Evolutionary conservation across 2,797 vertebrate species (phyloP), one percentile per base, ranked within the genome.

Genomic region (Vireo griseus): DNA sequence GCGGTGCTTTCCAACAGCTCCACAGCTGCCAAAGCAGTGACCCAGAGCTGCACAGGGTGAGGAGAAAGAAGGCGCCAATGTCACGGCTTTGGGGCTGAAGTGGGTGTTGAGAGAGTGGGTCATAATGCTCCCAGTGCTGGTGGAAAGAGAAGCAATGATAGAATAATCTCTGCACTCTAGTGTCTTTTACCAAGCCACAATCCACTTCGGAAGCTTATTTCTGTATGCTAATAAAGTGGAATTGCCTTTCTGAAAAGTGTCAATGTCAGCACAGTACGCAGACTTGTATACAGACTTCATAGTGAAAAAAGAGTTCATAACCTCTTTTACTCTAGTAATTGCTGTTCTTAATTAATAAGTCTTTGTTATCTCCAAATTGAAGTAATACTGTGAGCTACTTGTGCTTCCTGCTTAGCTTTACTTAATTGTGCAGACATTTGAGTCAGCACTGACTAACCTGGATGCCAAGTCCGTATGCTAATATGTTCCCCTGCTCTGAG

Each of bases 321-420:
- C 52, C 62, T 90, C 39, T 84, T 86, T 78, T 59, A 59, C n/a
- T 78, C 13, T 42, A 62, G n/a, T 91, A 88, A 78, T 92, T 25
- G 1, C 71, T 67, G n/a, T 58, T 90, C 88, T 94, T 98, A 96
- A 96, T 96, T 97, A 97, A 88, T 94, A 96, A 86, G 90, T 80
- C 91, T 91, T 65, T 39, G 82, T 93, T 95, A 77, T 94, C 94
- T 92, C 61, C 82, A 83, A 95, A 94, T 84, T 90, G 86, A 96
- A 96, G 90, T 95, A 97, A 88, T 79, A 45, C 77, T 94, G 48
- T 77, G 79, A 88, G 67, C 11, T 33, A 33, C 90, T 80, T 2
- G 1, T 73, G 74, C 82, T 90, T 91, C 84, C 93, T 92, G 78
- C 51, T 67, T 84, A 84, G 58, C 58, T 80, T 92, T 91, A 63